Evolutionary conservation across 2,113 vertebrate genomes (phyloP), one percentile per base, ranked within the genome.

Genomic region (Actenoides lindsayi): DNA sequence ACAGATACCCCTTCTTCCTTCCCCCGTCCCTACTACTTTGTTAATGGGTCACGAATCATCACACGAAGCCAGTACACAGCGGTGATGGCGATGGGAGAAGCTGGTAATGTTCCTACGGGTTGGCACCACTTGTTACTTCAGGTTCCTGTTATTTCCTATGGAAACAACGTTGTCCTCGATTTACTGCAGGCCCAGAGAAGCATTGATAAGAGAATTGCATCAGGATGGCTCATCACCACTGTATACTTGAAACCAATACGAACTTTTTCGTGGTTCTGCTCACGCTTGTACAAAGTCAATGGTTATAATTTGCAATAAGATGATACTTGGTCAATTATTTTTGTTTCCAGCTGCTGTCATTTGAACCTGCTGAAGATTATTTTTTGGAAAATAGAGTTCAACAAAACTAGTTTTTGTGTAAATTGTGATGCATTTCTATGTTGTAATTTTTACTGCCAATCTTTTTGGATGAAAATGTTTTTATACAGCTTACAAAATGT

Each of bases 361-460:
- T 80, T 65, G 48, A 97, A 95, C 97, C 97, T 98, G 96, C 97
- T 98, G 97, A 97, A 97, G 98, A 97, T 98, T 97, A 97, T 97
- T 98, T 97, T 91, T 95, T 90, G 89, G 91, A 83, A 94, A 95
- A 96, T 62, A 92, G 94, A 95, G 94, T 96, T 94, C 94, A 83
- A 97, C 93, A 67, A 95, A 50, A 71, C 90, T 97, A 97, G 96
- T 86, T 97, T 96, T 96, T 96, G 94, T 97, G 97, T 97, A 98
- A 97, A 79, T 97, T 95, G 95, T 80, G 93, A 98, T 96, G 96
- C 97, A 96, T 97, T 98, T 98, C 89, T 97, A 97, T 97, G 97
- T 98, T 98, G 97, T 98, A 97, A 94, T 98, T 98, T 98, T 98
- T 98, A 98, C 98, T 98, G 98, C 98, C 98, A 94, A 96, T 96